Conservation (phyloP, 23 tunicate species). For the Botrylloides violaceus region DNA sequence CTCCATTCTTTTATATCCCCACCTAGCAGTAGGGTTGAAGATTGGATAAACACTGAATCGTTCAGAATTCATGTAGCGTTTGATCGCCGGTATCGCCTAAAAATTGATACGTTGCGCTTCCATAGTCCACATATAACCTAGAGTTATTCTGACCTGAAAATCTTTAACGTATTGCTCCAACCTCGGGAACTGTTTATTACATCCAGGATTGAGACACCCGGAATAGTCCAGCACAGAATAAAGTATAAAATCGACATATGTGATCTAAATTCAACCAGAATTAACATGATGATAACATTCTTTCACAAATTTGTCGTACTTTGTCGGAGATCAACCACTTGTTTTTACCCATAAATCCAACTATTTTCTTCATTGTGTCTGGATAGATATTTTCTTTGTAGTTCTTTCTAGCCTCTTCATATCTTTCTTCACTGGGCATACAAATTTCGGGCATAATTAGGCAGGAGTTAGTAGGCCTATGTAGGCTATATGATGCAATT, state of each 20-base stretch:
- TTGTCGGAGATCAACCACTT: slow-evolving; percentile 6
- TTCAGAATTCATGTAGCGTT: not conserved
- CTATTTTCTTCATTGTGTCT: not conserved
- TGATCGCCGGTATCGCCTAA: slow-evolving; percentile 11
- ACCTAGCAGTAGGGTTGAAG: not conserved
- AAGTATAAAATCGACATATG: slow-evolving; percentile 7
- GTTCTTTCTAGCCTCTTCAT: slow-evolving; percentile 2
- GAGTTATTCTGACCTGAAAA: slow-evolving; percentile 7
- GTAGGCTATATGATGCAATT: too few species aligned
- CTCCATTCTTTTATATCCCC: slow-evolving; percentile 21
- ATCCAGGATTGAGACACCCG: not conserved
- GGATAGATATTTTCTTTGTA: slow-evolving; percentile 6
- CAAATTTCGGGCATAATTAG: not conserved
- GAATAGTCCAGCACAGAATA: not conserved
- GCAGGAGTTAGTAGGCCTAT: too few species aligned
- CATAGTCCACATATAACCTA: not conserved
- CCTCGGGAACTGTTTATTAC: not conserved
- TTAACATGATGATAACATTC: too few species aligned
- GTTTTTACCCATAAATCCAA: slow-evolving; percentile 7
- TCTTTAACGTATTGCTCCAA: slow-evolving; percentile 2
- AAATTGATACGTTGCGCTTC: not conserved
- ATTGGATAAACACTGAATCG: slow-evolving; percentile 17
- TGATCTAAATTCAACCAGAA: not conserved
- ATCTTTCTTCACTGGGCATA: not conserved
- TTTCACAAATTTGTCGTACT: too few species aligned